A percentile compares a stretch with the other conserved stretches of the same genome.
Conservation (phyloP, 2,888 invertebrate genomes). For the Lithophane ornitopus region DNA sequence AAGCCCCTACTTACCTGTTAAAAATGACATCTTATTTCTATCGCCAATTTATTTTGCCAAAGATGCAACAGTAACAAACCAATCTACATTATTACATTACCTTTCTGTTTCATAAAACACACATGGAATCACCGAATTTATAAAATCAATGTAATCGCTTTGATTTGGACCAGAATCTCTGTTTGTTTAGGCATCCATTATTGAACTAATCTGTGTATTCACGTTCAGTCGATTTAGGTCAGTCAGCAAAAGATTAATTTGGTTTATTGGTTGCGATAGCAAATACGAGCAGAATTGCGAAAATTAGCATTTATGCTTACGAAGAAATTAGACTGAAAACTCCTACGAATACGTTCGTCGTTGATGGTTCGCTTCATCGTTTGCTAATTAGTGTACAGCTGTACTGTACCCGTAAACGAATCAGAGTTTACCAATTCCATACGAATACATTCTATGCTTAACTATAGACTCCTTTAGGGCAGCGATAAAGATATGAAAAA, state of each 20-base stretch:
- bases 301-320: not conserved
- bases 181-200: constrained; percentile 4
- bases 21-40: not conserved
- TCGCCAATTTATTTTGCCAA: not conserved
- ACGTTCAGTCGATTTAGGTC: not conserved
- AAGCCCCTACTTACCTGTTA: not conserved
- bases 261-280: not conserved
- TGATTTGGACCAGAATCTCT: not conserved
- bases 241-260: not conserved
- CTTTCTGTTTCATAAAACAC: too few species aligned
- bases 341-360: not conserved
- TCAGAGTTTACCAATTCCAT: too few species aligned
- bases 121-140: not conserved
- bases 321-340: not conserved
- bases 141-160: not conserved
- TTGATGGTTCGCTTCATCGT: not conserved
- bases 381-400: not conserved
- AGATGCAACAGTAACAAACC: too few species aligned
- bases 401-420: too few species aligned
- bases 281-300: not conserved
- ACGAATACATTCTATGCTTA: not conserved
- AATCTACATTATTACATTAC: not conserved
- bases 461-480: not conserved
- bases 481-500: not conserved
- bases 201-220: constrained; percentile 5